phyloP scores from a whole-genome alignment of 2,797 vertebrate genomes.

The Scolopax rusticola region DNA sequence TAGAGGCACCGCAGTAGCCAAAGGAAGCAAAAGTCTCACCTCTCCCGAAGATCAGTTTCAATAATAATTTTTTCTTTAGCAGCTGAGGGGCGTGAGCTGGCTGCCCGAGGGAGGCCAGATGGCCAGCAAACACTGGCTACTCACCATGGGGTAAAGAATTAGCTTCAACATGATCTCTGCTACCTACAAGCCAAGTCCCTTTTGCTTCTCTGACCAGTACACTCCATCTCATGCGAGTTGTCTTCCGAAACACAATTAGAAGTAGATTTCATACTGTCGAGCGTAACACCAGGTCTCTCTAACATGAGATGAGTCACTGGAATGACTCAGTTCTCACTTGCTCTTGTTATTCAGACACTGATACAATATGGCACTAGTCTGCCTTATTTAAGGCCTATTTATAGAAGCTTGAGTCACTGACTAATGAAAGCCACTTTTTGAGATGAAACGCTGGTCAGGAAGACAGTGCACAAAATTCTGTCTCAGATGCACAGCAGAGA shows the following conservation, averaged over 20 bases:
- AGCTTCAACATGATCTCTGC: not conserved
- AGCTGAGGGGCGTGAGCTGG: not conserved
- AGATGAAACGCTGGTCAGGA: not conserved
- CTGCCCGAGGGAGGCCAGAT: not conserved
- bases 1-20: not conserved
- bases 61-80: not conserved
- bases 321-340: conserved; percentile 51
- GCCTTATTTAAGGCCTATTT: conserved; percentile 44
- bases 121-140: fast-evolving
- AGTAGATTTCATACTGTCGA: not conserved
- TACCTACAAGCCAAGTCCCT: fast-evolving
- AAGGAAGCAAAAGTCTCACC: not conserved
- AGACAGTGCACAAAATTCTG: not conserved
- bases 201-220: not conserved
- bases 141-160: fast-evolving
- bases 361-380: conserved; percentile 53
- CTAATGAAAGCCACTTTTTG: not conserved
- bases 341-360: conserved; percentile 33
- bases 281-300: not conserved
- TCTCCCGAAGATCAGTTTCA: not conserved
- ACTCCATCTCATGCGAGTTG: not conserved
- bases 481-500: not conserved
- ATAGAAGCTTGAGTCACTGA: conserved; percentile 62
- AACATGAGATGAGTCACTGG: conserved; percentile 12
- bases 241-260: not conserved